Evolutionary conservation across 1,140 invertebrate genomes (phyloP).

Genomic region (Drosophila sp.): DNA sequence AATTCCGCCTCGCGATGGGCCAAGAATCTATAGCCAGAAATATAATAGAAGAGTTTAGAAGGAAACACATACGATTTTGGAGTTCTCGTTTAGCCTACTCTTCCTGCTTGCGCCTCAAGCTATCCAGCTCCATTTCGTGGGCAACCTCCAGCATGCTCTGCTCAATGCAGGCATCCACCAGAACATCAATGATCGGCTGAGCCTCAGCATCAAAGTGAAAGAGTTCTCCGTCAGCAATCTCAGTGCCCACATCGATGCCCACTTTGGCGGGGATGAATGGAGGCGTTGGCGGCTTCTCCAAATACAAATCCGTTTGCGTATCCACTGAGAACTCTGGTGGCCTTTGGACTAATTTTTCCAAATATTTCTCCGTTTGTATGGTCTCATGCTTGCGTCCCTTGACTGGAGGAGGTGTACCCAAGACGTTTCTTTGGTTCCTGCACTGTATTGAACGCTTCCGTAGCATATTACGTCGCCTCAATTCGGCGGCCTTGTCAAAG

Average conservation of each 20-base stretch:
- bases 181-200: conserved; percentile 92
- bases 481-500: conserved; percentile 83
- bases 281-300: conserved; percentile 90
- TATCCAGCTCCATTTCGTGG: conserved; percentile 90
- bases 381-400: conserved; percentile 91
- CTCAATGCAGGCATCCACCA: conserved; percentile 94
- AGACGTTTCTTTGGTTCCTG: conserved; percentile 84
- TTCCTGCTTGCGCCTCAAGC: conserved; percentile 90
- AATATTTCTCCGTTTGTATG: conserved; percentile 93
- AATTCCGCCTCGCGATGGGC: conserved; percentile 91
- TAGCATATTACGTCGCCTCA: conserved; percentile 84
- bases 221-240: conserved; percentile 94
- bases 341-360: conserved; percentile 91
- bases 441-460: conserved; percentile 83
- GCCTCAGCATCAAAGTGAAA: conserved; percentile 96
- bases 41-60: conserved; percentile 1
- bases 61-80: background rate
- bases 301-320: conserved; percentile 93
- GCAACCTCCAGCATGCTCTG: conserved; percentile 93
- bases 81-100: conserved; percentile 62
- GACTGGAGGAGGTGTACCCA: conserved; percentile 89
- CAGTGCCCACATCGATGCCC: conserved; percentile 91
- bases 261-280: conserved; percentile 90
- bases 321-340: conserved; percentile 89
- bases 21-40: conserved; percentile 84